Evolutionary conservation across 1,140 invertebrate species (phyloP).

Genomic region (Camponotus floridanus): DNA sequence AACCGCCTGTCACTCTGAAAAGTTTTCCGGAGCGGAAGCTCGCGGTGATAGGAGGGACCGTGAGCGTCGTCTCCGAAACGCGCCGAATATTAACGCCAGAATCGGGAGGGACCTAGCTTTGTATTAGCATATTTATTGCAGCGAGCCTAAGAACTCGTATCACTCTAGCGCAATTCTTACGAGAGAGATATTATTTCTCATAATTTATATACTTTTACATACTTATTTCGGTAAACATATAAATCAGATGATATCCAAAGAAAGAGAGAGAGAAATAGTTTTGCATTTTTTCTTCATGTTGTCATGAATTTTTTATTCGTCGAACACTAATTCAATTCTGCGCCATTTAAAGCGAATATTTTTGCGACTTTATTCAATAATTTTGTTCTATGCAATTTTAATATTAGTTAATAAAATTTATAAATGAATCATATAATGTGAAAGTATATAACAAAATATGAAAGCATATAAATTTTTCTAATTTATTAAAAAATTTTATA

Average conservation of each 20-base stretch:
- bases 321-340: neutral
- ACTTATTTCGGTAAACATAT: neutral
- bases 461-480: neutral
- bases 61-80: neutral
- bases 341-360: neutral
- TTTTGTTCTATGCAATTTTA: neutral
- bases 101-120: conserved; percentile 31
- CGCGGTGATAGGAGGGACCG: conserved; percentile 5
- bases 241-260: too few relatives aligned
- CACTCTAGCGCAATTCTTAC: neutral
- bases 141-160: conserved; percentile 34
- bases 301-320: too few relatives aligned
- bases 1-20: conserved; percentile 53
- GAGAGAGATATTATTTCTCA: conserved; percentile 5
- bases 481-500: neutral
- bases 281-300: too few relatives aligned
- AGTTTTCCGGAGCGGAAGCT: conserved; percentile 32
- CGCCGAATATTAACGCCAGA: conserved; percentile 49
- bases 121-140: conserved; percentile 61
- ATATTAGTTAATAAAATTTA: neutral
- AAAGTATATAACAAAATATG: too few relatives aligned
- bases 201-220: conserved; percentile 27
- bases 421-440: too few relatives aligned
- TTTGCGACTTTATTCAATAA: neutral
- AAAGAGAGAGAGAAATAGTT: too few relatives aligned